Evolutionary conservation across 2,113 vertebrate genomes (phyloP).

Genomic region (Recurvirostra avosetta): DNA sequence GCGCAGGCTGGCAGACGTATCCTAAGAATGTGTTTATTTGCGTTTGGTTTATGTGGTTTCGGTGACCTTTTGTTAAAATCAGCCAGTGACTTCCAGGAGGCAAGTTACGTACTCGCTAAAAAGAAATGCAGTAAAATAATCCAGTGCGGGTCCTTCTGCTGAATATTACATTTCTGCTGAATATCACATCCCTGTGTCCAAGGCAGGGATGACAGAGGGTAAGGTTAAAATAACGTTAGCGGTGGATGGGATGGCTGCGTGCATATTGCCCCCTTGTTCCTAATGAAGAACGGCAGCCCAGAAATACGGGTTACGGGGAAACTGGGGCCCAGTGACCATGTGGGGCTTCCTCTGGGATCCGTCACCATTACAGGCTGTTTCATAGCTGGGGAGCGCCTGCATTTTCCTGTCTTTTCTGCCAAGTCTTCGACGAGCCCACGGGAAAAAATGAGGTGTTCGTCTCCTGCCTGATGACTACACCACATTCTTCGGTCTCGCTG

Average conservation of each 20-base stretch:
- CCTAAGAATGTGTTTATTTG: constrained; percentile 50
- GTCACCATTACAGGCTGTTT: neutral
- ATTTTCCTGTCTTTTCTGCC: neutral
- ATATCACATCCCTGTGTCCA: neutral
- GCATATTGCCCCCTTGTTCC: neutral
- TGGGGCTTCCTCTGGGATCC: neutral
- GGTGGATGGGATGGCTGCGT: neutral
- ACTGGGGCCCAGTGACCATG: rapidly evolving
- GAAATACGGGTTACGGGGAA: neutral
- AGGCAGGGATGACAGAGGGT: neutral
- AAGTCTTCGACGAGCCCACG: rapidly evolving
- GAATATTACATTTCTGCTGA: neutral
- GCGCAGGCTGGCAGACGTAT: neutral
- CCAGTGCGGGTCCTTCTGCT: neutral
- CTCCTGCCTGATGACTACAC: neutral
- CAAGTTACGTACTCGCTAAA: neutral
- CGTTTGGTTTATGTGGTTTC: constrained; percentile 43
- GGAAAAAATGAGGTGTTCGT: neutral
- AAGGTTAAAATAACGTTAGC: neutral
- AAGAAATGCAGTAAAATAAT: neutral
- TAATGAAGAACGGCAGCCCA: neutral
- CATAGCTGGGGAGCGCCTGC: neutral
- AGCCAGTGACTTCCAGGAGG: constrained; percentile 26
- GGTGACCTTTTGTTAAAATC: constrained; percentile 52
- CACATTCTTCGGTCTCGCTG: rapidly evolving